Conservation (phyloP, 2,113 vertebrate genomes). For the Taurulus bubalis region DNA sequence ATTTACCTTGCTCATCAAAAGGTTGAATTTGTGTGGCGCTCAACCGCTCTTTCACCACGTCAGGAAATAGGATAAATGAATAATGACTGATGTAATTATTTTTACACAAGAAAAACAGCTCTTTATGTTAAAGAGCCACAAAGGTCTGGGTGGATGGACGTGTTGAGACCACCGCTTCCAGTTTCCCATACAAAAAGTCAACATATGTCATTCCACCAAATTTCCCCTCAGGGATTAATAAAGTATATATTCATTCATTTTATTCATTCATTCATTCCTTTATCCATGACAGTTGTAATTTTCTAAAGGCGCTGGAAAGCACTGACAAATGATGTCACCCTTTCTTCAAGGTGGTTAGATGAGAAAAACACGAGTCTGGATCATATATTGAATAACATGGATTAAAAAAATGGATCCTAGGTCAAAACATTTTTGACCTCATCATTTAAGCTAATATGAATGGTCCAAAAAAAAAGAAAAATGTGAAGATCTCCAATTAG, state of each 20-base stretch:
- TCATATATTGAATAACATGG: not conserved
- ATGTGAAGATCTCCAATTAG: not conserved
- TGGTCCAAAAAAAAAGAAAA: not conserved
- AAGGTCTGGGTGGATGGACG: not conserved
- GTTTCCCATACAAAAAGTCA: not conserved
- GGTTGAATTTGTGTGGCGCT: not conserved
- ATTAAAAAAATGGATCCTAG: not conserved
- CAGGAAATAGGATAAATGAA: not conserved
- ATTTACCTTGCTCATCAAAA: not conserved
- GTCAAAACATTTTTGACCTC: not conserved
- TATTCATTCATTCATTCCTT: too few relatives aligned
- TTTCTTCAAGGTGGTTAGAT: not conserved
- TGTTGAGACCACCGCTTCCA: not conserved
- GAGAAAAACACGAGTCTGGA: not conserved
- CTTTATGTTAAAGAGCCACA: not conserved
- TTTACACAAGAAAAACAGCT: not conserved
- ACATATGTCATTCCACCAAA: too few relatives aligned
- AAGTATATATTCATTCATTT: too few relatives aligned
- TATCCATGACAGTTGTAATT: not conserved
- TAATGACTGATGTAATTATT: not conserved
- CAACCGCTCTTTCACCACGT: not conserved
- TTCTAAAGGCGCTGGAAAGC: not conserved
- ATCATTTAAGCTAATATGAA: not conserved
- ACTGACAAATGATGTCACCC: not conserved
- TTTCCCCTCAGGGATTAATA: too few relatives aligned